Percentiles rank a stretch among this genome's conserved stretches.
phyloP scores from a whole-genome alignment of 2,113 vertebrate genomes.

The Oreochromis aureus region DNA sequence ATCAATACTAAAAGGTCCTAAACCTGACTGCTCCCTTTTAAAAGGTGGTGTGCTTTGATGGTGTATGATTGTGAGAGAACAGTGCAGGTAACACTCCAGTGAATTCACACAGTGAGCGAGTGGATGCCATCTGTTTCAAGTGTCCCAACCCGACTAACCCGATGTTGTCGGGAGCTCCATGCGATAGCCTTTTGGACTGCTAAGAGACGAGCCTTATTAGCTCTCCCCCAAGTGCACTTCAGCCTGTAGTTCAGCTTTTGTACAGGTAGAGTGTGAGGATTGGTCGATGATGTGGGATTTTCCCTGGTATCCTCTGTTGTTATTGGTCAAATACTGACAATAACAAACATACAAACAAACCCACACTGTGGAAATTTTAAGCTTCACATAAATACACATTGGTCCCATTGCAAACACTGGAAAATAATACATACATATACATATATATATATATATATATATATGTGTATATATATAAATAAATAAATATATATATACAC shows the following conservation, averaged over 20 bases:
- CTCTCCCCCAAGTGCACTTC: not conserved
- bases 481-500: too few relatives aligned
- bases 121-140: not conserved
- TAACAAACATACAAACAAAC: not conserved
- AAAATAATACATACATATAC: not conserved
- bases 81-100: not conserved
- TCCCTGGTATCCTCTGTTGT: not conserved
- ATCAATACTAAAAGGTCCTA: not conserved
- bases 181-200: not conserved
- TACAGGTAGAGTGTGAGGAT: not conserved
- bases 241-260: not conserved
- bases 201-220: not conserved
- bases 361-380: not conserved
- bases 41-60: not conserved
- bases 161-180: not conserved
- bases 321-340: not conserved
- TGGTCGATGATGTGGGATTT: not conserved
- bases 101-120: not conserved
- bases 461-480: too few relatives aligned
- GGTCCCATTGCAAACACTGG: not conserved
- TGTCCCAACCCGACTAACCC: not conserved
- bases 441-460: too few relatives aligned
- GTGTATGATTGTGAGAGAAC: not conserved
- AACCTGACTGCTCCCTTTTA: not conserved
- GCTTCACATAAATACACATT: not conserved